phyloP scores from a whole-genome alignment of 2,113 vertebrate genomes.

The Pterophyllum scalare region DNA sequence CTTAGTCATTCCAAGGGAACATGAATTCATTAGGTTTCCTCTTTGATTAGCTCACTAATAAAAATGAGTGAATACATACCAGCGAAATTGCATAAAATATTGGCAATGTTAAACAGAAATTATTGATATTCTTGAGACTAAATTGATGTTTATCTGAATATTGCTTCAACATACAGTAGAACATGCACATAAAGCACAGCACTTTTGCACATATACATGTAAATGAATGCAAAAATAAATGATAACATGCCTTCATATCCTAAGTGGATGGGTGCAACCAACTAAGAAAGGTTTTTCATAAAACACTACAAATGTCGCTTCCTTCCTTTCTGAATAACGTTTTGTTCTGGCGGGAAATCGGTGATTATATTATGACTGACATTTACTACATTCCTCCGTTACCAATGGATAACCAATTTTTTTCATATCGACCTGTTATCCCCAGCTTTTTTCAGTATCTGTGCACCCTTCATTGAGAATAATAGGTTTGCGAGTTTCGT shows the following conservation, averaged over 20 bases:
- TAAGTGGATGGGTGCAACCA: background rate
- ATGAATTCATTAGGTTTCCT: constrained; percentile 53
- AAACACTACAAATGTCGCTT: constrained; percentile 19
- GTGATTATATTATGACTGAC: constrained; percentile 49
- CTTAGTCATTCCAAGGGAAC: constrained; percentile 33
- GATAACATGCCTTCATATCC: background rate
- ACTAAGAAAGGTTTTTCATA: background rate
- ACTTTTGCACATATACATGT: background rate
- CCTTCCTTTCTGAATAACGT: background rate
- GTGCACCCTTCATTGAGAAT: constrained; percentile 67
- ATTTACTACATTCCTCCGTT: constrained; percentile 48
- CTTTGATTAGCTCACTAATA: constrained; percentile 47
- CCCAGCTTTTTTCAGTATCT: constrained; percentile 40
- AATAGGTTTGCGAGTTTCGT: constrained; percentile 57
- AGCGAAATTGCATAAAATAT: constrained; percentile 50
- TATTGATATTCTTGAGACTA: constrained; percentile 39
- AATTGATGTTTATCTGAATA: constrained; percentile 27
- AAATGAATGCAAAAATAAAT: background rate
- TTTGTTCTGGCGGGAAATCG: constrained; percentile 10
- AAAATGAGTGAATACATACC: constrained; percentile 26
- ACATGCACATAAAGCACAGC: constrained; percentile 16
- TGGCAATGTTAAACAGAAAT: constrained; percentile 52
- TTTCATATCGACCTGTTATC: constrained; percentile 55
- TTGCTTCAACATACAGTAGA: constrained; percentile 29
- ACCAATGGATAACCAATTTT: constrained; percentile 32